These are phyloP conservation scores for Porites evermanni DNA, from an alignment of 92 coral and sea anemone genomes.

Conservation along the genomic window DNA sequence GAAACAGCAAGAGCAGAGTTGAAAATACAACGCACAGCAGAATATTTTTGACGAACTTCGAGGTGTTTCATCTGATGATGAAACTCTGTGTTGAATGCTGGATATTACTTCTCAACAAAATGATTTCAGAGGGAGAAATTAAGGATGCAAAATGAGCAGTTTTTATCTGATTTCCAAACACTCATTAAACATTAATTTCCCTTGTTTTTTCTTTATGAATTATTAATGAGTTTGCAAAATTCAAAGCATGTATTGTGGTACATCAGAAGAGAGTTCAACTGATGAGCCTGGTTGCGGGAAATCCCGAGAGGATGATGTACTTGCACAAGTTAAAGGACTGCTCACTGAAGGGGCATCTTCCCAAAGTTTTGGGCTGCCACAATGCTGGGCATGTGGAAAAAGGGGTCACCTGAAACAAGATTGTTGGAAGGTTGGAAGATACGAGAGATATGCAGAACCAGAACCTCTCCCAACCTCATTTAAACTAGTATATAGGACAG, in stretches of 20 bases:
- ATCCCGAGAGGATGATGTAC: conserved; percentile 23
- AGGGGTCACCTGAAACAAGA: conserved; percentile 23
- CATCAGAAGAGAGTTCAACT: conserved; percentile 10
- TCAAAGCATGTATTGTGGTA: background rate
- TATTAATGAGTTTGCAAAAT: background rate
- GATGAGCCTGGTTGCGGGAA: background rate
- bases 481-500: conserved; percentile 24
- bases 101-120: too few species aligned
- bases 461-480: background rate
- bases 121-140: too few species aligned
- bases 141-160: too few species aligned
- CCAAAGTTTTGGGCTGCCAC: background rate
- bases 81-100: too few species aligned
- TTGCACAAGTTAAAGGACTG: conserved; percentile 15
- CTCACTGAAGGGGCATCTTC: conserved; percentile 6
- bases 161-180: too few species aligned
- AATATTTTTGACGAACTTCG: too few species aligned
- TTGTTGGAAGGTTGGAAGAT: background rate
- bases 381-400: conserved; percentile 46
- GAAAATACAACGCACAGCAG: too few species aligned
- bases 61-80: too few species aligned
- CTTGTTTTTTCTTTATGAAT: too few species aligned
- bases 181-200: too few species aligned
- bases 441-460: conserved; percentile 6
- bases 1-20: too few species aligned